These are phyloP conservation scores for Petrocephalus schoutedeni DNA, from an alignment of 2,797 vertebrate genomes.

Conservation along the genomic window DNA sequence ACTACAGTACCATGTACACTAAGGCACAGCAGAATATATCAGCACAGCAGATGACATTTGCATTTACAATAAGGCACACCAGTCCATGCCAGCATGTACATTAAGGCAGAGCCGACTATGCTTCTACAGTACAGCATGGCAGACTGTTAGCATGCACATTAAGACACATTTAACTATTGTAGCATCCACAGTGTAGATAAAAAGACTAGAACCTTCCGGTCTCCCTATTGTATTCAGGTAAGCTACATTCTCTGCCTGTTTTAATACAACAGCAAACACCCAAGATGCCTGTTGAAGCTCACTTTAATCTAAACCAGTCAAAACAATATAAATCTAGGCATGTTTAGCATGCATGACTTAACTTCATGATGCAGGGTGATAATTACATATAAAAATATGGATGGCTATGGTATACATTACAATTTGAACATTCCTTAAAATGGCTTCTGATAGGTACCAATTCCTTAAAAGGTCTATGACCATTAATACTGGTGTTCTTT, in stretches of 20 bases:
- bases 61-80: neutral
- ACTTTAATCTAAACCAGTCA: neutral
- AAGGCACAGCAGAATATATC: neutral
- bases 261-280: neutral
- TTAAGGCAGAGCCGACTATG: neutral
- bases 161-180: neutral
- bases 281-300: neutral
- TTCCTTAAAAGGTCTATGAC: neutral
- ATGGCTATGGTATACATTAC: neutral
- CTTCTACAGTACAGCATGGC: neutral
- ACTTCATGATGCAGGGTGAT: neutral
- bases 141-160: neutral
- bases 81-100: neutral
- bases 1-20: neutral
- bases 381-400: neutral
- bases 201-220: neutral
- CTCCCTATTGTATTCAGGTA: neutral
- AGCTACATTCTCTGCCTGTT: neutral
- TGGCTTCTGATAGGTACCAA: neutral
- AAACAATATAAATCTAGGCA: neutral
- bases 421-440: neutral
- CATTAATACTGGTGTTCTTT: neutral
- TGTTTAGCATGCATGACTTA: neutral
- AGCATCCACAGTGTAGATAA: neutral
- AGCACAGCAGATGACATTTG: neutral